phyloP scores from a whole-genome alignment of 2,797 vertebrate species.

The Neostethus bicornis region DNA sequence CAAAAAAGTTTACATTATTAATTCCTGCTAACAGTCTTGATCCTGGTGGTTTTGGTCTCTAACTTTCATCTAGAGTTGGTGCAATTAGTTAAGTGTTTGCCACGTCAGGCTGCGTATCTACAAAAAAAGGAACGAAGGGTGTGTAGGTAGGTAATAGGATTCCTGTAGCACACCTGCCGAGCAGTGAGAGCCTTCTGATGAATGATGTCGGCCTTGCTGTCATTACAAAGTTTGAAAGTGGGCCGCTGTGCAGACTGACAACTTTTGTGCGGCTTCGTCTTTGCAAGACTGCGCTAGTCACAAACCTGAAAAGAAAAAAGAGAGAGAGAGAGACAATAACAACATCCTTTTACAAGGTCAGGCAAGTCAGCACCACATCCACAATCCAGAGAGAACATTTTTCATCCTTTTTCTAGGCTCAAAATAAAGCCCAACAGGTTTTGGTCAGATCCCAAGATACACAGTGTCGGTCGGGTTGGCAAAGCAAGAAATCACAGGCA shows the following conservation, averaged over 20 bases:
- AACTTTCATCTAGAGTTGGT: no score
- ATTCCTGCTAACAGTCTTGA: no score
- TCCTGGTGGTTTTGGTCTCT: no score
- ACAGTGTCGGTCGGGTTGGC: conserved; percentile 41
- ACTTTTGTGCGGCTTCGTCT: conserved; percentile 33
- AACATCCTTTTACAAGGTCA: conserved; percentile 62
- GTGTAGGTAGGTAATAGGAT: conserved; percentile 34
- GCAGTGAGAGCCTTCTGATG: conserved; percentile 33
- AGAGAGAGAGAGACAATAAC: conserved; percentile 47
- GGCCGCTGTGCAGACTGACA: conserved; percentile 59
- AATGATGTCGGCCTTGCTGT: conserved; percentile 56
- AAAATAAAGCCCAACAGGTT: conserved; percentile 40
- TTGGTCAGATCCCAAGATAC: conserved; percentile 57
- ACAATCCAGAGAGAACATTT: conserved; percentile 25
- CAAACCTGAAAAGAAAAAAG: conserved; percentile 38
- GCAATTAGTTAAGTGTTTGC: no score
- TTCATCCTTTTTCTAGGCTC: conserved; percentile 1
- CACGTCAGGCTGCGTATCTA: no score
- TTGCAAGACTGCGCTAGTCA: conserved; percentile 58
- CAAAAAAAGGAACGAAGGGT: conserved; percentile 23
- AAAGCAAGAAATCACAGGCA: conserved; percentile 56
- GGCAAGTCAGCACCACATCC: conserved; percentile 51
- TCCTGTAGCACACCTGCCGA: conserved; percentile 7
- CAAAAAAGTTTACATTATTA: no score
- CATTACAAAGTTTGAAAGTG: conserved; percentile 53